phyloP scores from a whole-genome alignment of 2,797 vertebrate genomes.

The Tympanoctomys barrerae region DNA sequence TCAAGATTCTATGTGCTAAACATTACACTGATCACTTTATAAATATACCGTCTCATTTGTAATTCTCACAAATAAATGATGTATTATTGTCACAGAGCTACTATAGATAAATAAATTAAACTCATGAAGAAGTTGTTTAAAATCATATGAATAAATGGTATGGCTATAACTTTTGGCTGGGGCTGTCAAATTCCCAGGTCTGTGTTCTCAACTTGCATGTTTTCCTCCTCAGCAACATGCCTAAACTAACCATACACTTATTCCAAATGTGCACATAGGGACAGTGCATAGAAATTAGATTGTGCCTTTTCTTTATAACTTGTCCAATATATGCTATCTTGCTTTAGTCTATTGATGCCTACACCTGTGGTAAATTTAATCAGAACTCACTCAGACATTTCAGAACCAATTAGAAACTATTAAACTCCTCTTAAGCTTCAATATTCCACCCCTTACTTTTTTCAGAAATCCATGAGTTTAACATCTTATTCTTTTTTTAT shows the following conservation, averaged over 20 bases:
- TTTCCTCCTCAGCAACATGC: neutral
- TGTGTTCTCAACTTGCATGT: neutral
- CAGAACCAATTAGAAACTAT: constrained; percentile 65
- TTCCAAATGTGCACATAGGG: neutral
- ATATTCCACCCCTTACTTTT: accelerated
- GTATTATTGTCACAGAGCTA: neutral
- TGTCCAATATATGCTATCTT: neutral
- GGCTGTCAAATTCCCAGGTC: neutral
- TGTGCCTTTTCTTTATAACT: constrained; percentile 5
- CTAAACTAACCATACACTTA: neutral
- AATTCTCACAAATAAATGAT: constrained; percentile 20
- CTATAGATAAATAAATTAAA: constrained; percentile 32
- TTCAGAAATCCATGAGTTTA: constrained; percentile 24
- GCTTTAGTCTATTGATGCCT: constrained; percentile 17
- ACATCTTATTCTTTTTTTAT: constrained; percentile 54
- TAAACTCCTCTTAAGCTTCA: constrained; percentile 38
- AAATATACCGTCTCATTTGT: neutral
- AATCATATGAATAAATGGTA: neutral
- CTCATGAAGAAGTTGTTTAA: constrained; percentile 23
- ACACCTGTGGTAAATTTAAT: constrained; percentile 56
- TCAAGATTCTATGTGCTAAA: neutral
- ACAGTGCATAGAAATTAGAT: neutral
- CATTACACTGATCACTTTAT: neutral
- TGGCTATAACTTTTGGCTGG: neutral
- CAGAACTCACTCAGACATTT: constrained; percentile 63